These are phyloP conservation scores for Micrastur ruficollis DNA, from an alignment of 2,797 vertebrate genomes.

Conservation along the genomic window DNA sequence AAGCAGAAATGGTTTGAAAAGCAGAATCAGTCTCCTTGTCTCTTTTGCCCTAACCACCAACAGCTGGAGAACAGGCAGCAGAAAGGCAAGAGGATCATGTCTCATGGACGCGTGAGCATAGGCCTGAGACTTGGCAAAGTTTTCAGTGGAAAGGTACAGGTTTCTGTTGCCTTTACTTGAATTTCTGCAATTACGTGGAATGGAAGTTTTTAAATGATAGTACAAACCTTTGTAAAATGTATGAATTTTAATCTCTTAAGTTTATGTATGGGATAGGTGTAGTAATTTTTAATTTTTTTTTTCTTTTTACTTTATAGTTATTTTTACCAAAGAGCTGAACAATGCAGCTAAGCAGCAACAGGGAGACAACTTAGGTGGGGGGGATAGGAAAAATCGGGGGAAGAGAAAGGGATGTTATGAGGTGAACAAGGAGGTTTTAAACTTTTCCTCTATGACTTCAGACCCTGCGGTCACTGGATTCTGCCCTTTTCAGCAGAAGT, in stretches of 20 bases:
- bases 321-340: background rate
- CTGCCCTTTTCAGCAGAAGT: background rate
- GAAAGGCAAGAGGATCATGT: background rate
- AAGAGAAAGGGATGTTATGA: background rate
- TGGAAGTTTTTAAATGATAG: background rate
- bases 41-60: background rate
- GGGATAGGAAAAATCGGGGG: fast-evolving
- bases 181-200: background rate
- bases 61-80: conserved; percentile 24
- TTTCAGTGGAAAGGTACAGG: background rate
- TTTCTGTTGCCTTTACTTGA: background rate
- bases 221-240: background rate
- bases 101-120: fast-evolving
- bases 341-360: background rate
- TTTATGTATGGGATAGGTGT: background rate
- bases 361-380: fast-evolving
- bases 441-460: background rate
- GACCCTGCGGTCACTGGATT: fast-evolving
- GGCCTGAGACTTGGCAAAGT: background rate
- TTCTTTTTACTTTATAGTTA: background rate
- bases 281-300: background rate
- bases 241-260: background rate
- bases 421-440: background rate
- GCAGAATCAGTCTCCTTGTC: background rate
- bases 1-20: background rate